Percentiles rank a stretch among this genome's conserved stretches.
Evolutionary conservation across 2,888 invertebrate genomes (phyloP).

Genomic region (Netelia virgata): DNA sequence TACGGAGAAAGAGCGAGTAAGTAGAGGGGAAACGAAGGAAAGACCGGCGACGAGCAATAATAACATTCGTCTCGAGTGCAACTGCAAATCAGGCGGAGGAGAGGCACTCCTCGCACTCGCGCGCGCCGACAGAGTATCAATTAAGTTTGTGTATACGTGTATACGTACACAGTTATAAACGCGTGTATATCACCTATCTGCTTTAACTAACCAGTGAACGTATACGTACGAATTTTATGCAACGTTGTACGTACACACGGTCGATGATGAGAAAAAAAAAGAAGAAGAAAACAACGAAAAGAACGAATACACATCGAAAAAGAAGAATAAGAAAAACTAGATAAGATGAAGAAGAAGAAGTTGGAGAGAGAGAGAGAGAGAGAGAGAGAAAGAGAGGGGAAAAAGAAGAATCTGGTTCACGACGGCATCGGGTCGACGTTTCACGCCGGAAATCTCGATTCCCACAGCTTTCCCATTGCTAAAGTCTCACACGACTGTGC

Average conservation of each 20-base stretch:
- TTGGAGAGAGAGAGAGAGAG: constrained; percentile 47
- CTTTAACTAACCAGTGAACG: constrained; percentile 56
- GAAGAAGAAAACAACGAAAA: constrained; percentile 42
- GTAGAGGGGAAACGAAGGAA: constrained; percentile 12
- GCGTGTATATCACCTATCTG: not conserved
- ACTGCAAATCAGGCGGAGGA: constrained; percentile 55
- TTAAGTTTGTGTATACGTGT: constrained; percentile 41
- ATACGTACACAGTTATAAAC: no score
- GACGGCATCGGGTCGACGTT: constrained; percentile 66
- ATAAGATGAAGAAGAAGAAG: constrained; percentile 31
- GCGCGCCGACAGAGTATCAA: constrained; percentile 57
- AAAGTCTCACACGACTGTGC: constrained; percentile 25
- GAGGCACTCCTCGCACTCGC: constrained; percentile 40
- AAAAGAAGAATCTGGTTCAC: constrained; percentile 75
- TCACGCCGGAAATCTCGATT: constrained; percentile 78
- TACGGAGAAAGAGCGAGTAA: not conserved
- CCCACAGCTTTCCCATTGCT: constrained; percentile 77
- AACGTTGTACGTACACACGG: not conserved
- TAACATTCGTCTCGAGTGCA: constrained; percentile 64
- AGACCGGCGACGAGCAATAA: constrained; percentile 57
- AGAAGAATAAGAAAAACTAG: constrained; percentile 41
- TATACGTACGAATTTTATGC: not conserved
- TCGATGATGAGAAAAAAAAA: constrained; percentile 33
- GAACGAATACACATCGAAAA: not conserved
- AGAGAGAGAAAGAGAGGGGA: constrained; percentile 43